phyloP scores from a whole-genome alignment of 2,113 vertebrate species.

The Mesembrinibis cayennensis region DNA sequence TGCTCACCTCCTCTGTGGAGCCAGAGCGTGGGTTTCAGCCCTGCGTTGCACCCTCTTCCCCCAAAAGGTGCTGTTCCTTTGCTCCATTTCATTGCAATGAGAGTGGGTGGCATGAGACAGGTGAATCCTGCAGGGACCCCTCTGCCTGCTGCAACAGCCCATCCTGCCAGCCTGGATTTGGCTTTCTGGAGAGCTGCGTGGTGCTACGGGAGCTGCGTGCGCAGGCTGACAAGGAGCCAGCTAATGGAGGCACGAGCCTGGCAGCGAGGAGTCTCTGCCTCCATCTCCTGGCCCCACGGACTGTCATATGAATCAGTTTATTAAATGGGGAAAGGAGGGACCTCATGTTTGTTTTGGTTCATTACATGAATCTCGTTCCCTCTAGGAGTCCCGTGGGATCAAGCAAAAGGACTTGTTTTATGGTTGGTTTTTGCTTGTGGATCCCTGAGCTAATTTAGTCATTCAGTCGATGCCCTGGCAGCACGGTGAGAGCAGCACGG shows the following conservation, averaged over 20 bases:
- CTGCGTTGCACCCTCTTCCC: not conserved
- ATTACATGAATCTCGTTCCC: not conserved
- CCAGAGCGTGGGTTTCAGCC: fast-evolving
- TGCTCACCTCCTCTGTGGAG: not conserved
- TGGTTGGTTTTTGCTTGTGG: not conserved
- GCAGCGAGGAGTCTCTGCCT: not conserved
- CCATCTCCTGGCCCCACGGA: not conserved
- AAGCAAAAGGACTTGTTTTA: not conserved
- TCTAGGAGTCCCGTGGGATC: not conserved
- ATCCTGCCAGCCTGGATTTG: fast-evolving
- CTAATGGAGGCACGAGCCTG: not conserved
- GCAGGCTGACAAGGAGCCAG: not conserved
- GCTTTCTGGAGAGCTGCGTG: not conserved
- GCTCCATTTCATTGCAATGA: not conserved
- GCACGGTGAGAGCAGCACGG: fast-evolving
- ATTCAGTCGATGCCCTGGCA: not conserved
- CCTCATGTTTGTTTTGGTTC: not conserved
- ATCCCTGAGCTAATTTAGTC: constrained; percentile 10
- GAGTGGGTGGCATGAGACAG: not conserved
- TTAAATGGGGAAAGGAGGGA: not conserved
- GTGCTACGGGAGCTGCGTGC: not conserved
- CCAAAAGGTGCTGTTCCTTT: not conserved
- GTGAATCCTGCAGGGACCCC: not conserved
- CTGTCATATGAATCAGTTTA: not conserved
- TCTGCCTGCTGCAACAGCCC: not conserved